Evolutionary conservation across 2,797 vertebrate species (phyloP).

Genomic region (Brachyrhaphis roseni): DNA sequence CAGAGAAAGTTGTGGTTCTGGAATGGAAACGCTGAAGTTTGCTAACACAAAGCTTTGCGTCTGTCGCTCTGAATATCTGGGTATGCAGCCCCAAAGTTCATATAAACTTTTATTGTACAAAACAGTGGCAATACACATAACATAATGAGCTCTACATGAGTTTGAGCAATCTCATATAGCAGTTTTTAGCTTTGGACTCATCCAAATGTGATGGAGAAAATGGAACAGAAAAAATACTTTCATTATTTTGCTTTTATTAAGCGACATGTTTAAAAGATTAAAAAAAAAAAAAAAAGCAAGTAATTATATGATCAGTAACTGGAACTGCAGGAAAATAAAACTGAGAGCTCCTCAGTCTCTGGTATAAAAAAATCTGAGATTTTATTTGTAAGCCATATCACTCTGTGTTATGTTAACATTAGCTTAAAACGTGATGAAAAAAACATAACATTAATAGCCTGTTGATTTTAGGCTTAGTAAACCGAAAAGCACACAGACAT

Average conservation of each 20-base stretch:
- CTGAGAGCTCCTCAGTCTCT: background rate
- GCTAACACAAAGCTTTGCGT: background rate
- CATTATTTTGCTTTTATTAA: background rate
- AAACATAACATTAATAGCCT: background rate
- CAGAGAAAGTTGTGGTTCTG: background rate
- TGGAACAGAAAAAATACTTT: background rate
- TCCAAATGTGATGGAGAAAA: background rate
- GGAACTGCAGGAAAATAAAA: background rate
- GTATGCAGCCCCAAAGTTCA: constrained; percentile 3
- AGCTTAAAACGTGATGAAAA: background rate
- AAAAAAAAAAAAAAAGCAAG: background rate
- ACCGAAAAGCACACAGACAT: background rate
- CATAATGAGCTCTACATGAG: background rate
- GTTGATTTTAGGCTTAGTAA: background rate
- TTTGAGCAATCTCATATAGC: background rate
- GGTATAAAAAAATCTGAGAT: no score
- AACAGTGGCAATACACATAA: background rate
- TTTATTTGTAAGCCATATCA: no score
- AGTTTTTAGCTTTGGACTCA: background rate
- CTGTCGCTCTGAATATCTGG: constrained; percentile 4
- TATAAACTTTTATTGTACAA: constrained; percentile 1
- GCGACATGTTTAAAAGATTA: background rate
- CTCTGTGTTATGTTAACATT: background rate
- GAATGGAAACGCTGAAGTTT: background rate
- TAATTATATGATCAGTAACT: background rate